These are phyloP conservation scores for Lasius fuliginosus DNA, from an alignment of 2,888 invertebrate species.

Conservation along the genomic window DNA sequence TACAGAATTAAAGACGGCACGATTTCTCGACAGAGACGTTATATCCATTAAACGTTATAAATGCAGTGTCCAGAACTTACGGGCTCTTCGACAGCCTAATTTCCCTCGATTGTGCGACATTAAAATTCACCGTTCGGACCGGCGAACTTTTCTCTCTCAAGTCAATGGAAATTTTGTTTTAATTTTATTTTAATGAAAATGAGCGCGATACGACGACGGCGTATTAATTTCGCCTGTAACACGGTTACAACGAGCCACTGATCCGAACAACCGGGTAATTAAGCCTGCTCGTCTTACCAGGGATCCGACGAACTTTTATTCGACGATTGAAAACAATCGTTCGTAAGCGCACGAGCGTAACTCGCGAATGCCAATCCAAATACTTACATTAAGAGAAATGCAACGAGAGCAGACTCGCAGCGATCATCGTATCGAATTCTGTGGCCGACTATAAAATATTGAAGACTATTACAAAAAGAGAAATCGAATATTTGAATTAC, in stretches of 20 bases:
- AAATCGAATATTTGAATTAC: slow-evolving; percentile 64
- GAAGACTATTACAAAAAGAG: slow-evolving; percentile 48
- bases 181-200: slow-evolving; percentile 77
- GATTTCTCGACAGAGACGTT: slow-evolving; percentile 44
- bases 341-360: slow-evolving; percentile 9
- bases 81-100: slow-evolving; percentile 64
- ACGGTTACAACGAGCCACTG: slow-evolving; percentile 67
- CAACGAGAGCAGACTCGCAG: not conserved
- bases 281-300: slow-evolving; percentile 51
- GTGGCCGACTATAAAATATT: slow-evolving; percentile 12
- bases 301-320: slow-evolving; percentile 31
- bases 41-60: slow-evolving; percentile 40
- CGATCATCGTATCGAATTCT: slow-evolving; percentile 25
- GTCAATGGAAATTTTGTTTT: slow-evolving; percentile 69
- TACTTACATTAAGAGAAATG: slow-evolving; percentile 42
- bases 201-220: slow-evolving; percentile 60
- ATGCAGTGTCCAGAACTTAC: slow-evolving; percentile 20
- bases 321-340: slow-evolving; percentile 43
- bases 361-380: slow-evolving; percentile 14
- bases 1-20: not conserved
- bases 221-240: slow-evolving; percentile 72
- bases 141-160: slow-evolving; percentile 54
- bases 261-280: slow-evolving; percentile 72
- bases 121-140: slow-evolving; percentile 53
- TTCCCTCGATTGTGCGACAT: slow-evolving; percentile 62